A percentile compares a stretch with the other conserved stretches of the same genome.
These are phyloP conservation scores for Lutjanus campechanus DNA, from an alignment of 2,797 vertebrate genomes.

Conservation along the genomic window DNA sequence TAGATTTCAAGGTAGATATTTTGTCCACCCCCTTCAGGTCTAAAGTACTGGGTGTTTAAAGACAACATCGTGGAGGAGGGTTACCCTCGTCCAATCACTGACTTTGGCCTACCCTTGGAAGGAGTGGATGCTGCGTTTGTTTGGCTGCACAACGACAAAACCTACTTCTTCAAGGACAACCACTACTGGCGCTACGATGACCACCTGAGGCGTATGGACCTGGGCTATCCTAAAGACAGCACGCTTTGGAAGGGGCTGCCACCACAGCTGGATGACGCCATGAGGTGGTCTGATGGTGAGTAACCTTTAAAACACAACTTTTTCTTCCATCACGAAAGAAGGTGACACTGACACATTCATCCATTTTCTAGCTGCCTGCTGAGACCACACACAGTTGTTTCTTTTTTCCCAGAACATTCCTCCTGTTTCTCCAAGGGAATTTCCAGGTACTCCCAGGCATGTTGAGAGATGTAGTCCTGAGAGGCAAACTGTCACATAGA, in stretches of 20 bases:
- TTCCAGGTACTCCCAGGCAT: not conserved
- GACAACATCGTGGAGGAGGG: slow-evolving; percentile 97
- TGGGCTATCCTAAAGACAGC: slow-evolving; percentile 92
- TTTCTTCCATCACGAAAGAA: not conserved
- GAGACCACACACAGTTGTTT: not conserved
- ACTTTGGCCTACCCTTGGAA: slow-evolving; percentile 92
- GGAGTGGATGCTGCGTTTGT: slow-evolving; percentile 94
- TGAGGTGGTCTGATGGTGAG: slow-evolving; percentile 98
- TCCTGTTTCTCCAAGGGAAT: not conserved
- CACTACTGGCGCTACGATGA: slow-evolving; percentile 96
- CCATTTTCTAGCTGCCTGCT: not conserved
- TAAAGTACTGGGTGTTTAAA: slow-evolving; percentile 98
- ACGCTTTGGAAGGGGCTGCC: slow-evolving; percentile 94
- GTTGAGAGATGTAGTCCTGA: slow-evolving; percentile 1
- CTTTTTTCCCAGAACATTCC: not conserved
- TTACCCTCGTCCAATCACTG: slow-evolving; percentile 93
- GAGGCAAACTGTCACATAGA: not conserved
- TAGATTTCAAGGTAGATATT: not conserved
- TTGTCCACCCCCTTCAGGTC: slow-evolving; percentile 81
- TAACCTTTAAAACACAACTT: not conserved
- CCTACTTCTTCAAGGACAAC: slow-evolving; percentile 97
- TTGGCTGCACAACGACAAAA: slow-evolving; percentile 96
- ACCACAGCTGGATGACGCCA: slow-evolving; percentile 91
- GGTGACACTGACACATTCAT: not conserved
- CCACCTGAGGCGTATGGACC: slow-evolving; percentile 91